phyloP scores from a whole-genome alignment of 2,113 vertebrate species.

The Myrmecobius fasciatus region DNA sequence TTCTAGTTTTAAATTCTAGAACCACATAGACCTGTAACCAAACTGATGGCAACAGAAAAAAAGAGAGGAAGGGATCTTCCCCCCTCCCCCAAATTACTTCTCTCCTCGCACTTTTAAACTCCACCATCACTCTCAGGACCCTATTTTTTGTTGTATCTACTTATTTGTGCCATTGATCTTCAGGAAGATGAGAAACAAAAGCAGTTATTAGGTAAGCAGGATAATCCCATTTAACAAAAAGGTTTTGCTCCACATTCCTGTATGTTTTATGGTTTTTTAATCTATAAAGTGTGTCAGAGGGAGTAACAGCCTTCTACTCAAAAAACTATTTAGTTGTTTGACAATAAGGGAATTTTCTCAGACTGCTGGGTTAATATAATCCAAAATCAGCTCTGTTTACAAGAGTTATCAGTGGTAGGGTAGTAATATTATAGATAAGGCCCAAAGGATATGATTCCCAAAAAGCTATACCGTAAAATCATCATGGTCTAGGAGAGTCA shows the following conservation, averaged over 20 bases:
- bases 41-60: background rate
- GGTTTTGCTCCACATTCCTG: background rate
- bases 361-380: background rate
- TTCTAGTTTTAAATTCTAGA: background rate
- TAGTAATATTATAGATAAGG: background rate
- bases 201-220: background rate
- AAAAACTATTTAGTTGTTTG: background rate
- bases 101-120: background rate
- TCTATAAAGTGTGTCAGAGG: background rate
- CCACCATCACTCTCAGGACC: background rate
- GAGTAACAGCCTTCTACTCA: background rate
- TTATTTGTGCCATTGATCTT: background rate
- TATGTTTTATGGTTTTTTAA: background rate
- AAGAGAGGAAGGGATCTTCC: background rate
- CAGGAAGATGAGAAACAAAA: background rate
- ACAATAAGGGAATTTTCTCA: background rate
- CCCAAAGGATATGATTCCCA: background rate
- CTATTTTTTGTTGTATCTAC: background rate
- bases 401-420: background rate
- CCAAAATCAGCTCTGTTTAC: background rate
- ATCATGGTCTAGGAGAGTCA: background rate
- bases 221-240: background rate
- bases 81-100: background rate
- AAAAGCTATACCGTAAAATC: background rate
- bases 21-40: background rate